Percentiles rank a stretch among this genome's conserved stretches.
phyloP scores from a whole-genome alignment of 2,888 invertebrate species.

The Nesidiocoris tenuis region DNA sequence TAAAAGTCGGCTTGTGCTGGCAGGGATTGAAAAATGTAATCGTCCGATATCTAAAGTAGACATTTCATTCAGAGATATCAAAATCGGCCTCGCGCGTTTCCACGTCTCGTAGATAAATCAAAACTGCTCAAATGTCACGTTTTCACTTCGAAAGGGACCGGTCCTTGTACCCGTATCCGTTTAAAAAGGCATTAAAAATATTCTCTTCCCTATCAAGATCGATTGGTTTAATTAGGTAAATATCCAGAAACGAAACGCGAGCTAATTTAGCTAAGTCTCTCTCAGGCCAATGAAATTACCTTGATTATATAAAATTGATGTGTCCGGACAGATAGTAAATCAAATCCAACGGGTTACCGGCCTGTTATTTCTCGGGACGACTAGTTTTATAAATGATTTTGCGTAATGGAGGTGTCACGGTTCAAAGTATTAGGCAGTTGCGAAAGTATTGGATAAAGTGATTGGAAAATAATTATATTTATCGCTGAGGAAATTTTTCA shows the following conservation, averaged over 20 bases:
- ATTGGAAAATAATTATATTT: too few species aligned
- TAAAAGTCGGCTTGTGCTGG: too few species aligned
- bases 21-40: too few species aligned
- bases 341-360: slow-evolving; percentile 13
- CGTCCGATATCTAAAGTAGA: too few species aligned
- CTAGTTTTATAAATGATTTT: neutral
- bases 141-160: neutral
- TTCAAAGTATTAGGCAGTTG: too few species aligned
- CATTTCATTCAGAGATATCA: too few species aligned
- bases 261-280: neutral
- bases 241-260: neutral
- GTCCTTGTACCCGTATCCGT: neutral
- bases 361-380: slow-evolving; percentile 17
- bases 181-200: slow-evolving; percentile 1
- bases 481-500: too few species aligned
- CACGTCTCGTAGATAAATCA: slow-evolving; percentile 12
- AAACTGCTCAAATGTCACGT: slow-evolving; percentile 18
- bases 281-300: slow-evolving; percentile 7
- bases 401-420: neutral
- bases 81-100: neutral
- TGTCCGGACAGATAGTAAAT: slow-evolving; percentile 13
- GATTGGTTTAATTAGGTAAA: slow-evolving; percentile 36
- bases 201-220: slow-evolving; percentile 15
- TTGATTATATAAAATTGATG: slow-evolving; percentile 34
- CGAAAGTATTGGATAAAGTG: too few species aligned